Evolutionary conservation across 1,140 invertebrate genomes (phyloP).

Genomic region (Musca vetustissima): DNA sequence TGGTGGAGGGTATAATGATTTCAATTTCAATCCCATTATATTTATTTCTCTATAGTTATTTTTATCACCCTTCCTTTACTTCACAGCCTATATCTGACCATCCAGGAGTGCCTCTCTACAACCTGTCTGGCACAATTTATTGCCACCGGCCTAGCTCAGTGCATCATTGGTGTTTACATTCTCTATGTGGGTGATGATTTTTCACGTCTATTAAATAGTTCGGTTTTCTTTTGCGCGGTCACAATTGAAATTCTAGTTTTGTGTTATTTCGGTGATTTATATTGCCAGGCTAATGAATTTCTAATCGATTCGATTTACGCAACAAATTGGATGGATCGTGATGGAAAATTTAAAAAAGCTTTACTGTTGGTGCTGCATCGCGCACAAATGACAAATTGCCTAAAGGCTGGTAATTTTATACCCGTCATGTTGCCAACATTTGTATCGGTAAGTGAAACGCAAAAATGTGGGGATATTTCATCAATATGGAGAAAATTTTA

Average conservation of each 20-base stretch:
- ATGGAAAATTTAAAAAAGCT: slow-evolving; percentile 32
- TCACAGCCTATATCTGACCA: slow-evolving; percentile 5
- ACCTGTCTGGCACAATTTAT: slow-evolving; percentile 40
- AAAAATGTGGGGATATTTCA: neutral
- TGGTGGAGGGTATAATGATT: no score
- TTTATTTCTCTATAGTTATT: no score
- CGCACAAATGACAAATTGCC: slow-evolving; percentile 30
- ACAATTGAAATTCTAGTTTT: slow-evolving; percentile 35
- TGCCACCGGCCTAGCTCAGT: slow-evolving; percentile 34
- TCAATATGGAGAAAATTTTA: neutral
- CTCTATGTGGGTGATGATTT: slow-evolving; percentile 29
- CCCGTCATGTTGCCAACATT: slow-evolving; percentile 36
- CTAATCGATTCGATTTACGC: slow-evolving; percentile 34
- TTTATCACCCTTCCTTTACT: no score
- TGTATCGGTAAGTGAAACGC: slow-evolving; percentile 34
- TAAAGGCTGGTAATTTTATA: slow-evolving; percentile 32
- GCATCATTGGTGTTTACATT: slow-evolving; percentile 34
- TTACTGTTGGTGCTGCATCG: slow-evolving; percentile 35
- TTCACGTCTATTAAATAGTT: slow-evolving; percentile 22
- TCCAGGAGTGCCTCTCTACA: slow-evolving; percentile 31
- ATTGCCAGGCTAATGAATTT: slow-evolving; percentile 30
- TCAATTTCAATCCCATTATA: no score
- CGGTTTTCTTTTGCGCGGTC: slow-evolving; percentile 28
- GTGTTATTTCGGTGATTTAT: slow-evolving; percentile 38
- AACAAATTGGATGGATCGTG: slow-evolving; percentile 41